Conservation (phyloP, 1,140 invertebrate genomes). For the Zaprionus gabonicus region DNA sequence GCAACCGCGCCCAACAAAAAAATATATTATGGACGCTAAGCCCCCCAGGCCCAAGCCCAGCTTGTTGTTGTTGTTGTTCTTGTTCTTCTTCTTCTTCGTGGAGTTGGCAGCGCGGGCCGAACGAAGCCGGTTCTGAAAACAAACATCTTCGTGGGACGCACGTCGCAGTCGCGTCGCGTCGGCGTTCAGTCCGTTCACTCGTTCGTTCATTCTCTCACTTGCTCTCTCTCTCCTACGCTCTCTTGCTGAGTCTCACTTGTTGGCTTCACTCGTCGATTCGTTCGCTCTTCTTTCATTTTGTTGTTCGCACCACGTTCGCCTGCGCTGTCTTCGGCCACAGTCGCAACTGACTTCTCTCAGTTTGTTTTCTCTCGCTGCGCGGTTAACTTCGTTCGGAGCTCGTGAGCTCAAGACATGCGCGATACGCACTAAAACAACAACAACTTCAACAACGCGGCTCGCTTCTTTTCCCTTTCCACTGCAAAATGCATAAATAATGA, state of each 20-base stretch:
- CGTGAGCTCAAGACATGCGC: conserved; percentile 42
- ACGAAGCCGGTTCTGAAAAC: conserved; percentile 67
- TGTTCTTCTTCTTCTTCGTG: not conserved
- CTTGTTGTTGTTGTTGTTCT: conserved; percentile 10
- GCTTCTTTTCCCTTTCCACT: conserved; percentile 2
- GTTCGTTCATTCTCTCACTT: not conserved
- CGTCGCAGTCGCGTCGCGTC: conserved; percentile 39
- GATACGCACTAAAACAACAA: conserved; percentile 11
- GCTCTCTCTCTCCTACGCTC: conserved; percentile 24
- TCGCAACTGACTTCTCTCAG: conserved; percentile 38
- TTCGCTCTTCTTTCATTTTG: conserved; percentile 51
- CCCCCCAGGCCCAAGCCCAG: conserved; percentile 43
- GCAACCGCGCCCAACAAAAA: conserved; percentile 43
- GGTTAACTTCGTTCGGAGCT: conserved; percentile 55
- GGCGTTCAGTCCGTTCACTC: conserved; percentile 38
- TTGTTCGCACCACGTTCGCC: conserved; percentile 53
- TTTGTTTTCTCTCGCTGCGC: conserved; percentile 69
- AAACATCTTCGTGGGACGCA: conserved; percentile 57
- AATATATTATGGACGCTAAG: conserved; percentile 31
- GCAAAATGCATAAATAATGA: conserved; percentile 6
- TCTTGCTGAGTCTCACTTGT: conserved; percentile 20
- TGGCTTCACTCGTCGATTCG: conserved; percentile 21
- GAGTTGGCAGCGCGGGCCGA: conserved; percentile 44
- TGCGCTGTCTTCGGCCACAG: conserved; percentile 25
- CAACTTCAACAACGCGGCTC: not conserved